Evolutionary conservation across 2,113 vertebrate species (phyloP).

Genomic region (Albula goreensis): DNA sequence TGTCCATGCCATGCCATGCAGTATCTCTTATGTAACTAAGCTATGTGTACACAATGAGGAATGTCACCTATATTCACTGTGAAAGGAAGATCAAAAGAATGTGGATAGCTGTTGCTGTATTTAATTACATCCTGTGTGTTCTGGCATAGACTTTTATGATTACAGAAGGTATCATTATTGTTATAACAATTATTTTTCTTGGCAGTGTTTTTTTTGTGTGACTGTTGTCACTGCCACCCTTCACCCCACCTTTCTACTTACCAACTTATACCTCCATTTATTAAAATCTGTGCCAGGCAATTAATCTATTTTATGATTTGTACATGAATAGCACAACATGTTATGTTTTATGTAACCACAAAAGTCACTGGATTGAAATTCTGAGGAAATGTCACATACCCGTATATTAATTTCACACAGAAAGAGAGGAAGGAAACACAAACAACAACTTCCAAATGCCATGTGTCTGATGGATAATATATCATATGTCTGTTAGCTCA

Average conservation of each 20-base stretch:
- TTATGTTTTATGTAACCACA: neutral
- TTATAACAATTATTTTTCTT: neutral
- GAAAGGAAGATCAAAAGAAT: constrained; percentile 13
- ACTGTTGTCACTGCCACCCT: neutral
- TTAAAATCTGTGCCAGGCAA: neutral
- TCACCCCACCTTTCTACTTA: neutral
- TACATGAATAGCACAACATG: neutral
- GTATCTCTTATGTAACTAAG: constrained; percentile 22
- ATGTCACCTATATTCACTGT: constrained; percentile 25
- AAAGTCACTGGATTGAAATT: neutral
- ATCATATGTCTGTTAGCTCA: constrained; percentile 47
- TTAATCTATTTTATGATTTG: neutral
- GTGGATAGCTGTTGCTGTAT: neutral
- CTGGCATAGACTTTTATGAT: neutral
- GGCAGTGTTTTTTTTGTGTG: neutral
- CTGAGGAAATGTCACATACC: neutral
- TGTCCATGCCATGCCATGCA: constrained; percentile 18
- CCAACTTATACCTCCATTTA: neutral
- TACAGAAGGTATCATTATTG: neutral
- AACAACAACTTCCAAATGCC: constrained; percentile 22
- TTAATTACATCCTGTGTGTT: constrained; percentile 11
- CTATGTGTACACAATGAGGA: constrained; percentile 31
- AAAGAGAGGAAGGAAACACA: constrained; percentile 35
- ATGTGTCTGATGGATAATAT: constrained; percentile 31
- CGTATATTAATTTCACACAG: constrained; percentile 28